These are phyloP conservation scores for Turnix velox DNA, from an alignment of 2,113 vertebrate species.

Conservation along the genomic window DNA sequence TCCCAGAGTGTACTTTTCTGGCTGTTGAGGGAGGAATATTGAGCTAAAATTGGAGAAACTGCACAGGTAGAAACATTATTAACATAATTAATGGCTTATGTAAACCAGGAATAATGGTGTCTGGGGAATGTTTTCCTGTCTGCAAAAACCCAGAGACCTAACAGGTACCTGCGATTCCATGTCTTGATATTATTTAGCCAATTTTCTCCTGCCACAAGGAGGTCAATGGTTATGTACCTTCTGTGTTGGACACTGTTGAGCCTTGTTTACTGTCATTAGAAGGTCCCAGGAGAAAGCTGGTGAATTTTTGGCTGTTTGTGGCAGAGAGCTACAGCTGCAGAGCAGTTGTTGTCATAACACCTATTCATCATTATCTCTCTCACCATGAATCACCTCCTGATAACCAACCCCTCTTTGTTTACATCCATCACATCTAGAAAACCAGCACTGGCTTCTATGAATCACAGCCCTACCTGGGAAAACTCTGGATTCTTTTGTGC, in stretches of 20 bases:
- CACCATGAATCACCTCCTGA: constrained; percentile 45
- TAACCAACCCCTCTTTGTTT: constrained; percentile 42
- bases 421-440: constrained; percentile 25
- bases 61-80: constrained; percentile 27
- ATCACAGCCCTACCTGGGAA: constrained; percentile 25
- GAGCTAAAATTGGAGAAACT: constrained; percentile 7
- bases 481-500: neutral
- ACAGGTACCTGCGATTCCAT: neutral
- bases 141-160: constrained; percentile 11
- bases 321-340: constrained; percentile 56
- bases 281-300: constrained; percentile 43
- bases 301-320: constrained; percentile 46
- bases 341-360: constrained; percentile 63
- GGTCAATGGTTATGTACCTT: constrained; percentile 33
- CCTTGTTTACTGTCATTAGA: constrained; percentile 49
- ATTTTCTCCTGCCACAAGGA: constrained; percentile 25
- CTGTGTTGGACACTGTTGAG: constrained; percentile 33
- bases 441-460: neutral
- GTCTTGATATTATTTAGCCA: neutral
- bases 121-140: neutral
- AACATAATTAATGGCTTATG: constrained; percentile 33
- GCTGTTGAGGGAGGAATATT: neutral
- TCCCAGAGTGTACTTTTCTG: neutral
- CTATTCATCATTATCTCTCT: constrained; percentile 61
- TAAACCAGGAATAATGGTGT: constrained; percentile 23